Conservation (phyloP, 2,113 vertebrate genomes). For the Clupea harengus region DNA sequence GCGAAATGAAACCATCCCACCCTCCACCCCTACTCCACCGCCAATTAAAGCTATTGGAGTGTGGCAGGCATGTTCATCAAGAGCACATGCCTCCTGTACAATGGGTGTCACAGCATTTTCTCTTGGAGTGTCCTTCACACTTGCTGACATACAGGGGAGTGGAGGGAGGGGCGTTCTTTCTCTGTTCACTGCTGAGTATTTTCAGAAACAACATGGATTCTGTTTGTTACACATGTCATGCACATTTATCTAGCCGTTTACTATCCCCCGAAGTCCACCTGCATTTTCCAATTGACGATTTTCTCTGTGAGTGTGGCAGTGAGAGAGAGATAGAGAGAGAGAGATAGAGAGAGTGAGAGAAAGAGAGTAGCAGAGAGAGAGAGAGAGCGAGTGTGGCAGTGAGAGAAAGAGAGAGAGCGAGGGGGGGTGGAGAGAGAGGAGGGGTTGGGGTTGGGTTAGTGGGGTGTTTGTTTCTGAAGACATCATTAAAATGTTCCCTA, state of each 20-base stretch:
- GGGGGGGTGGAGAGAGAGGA: neutral
- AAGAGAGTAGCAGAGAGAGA: neutral
- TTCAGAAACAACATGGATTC: neutral
- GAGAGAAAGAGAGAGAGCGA: neutral
- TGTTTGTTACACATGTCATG: neutral
- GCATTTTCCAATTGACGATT: neutral
- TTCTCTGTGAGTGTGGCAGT: neutral
- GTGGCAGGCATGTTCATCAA: constrained; percentile 2
- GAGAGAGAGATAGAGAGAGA: neutral
- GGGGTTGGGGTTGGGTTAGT: neutral
- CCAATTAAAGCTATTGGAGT: constrained; percentile 4
- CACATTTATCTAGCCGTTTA: neutral
- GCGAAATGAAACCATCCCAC: neutral
- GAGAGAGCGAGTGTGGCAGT: neutral
- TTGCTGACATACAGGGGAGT: neutral
- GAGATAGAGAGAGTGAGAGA: too few relatives aligned
- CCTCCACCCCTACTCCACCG: neutral
- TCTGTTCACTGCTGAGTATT: neutral
- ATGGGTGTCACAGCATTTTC: neutral
- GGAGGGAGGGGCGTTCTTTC: neutral
- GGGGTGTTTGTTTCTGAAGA: constrained; percentile 28
- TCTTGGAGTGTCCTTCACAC: neutral
- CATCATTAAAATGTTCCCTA: constrained; percentile 39
- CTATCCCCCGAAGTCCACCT: neutral
- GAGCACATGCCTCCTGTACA: neutral